Conservation (phyloP, 2,888 invertebrate genomes). For the Nemurella pictetii region DNA sequence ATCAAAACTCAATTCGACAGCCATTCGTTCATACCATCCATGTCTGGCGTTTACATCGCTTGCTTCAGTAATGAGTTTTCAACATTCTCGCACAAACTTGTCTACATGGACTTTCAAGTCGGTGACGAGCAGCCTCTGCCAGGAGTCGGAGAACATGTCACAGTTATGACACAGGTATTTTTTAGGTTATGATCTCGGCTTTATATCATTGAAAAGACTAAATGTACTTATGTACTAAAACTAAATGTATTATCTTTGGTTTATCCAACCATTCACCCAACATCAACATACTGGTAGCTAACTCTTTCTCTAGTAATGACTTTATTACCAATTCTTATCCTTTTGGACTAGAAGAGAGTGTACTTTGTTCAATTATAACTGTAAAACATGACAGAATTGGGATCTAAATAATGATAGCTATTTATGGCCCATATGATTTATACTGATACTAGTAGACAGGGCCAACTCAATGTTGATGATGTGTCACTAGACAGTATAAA, state of each 20-base stretch:
- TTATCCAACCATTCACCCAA: no score
- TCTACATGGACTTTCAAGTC: conserved; percentile 97
- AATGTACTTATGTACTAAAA: no score
- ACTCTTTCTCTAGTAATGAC: no score
- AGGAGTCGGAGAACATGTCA: conserved; percentile 84
- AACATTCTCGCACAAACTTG: conserved; percentile 96
- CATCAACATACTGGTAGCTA: no score
- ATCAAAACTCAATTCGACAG: conserved; percentile 95
- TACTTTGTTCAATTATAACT: no score
- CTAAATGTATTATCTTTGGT: no score
- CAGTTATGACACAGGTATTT: conserved; percentile 88
- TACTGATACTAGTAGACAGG: neutral
- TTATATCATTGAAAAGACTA: conserved; percentile 23
- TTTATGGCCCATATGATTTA: no score
- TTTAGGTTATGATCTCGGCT: no score
- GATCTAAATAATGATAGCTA: no score
- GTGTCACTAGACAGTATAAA: neutral
- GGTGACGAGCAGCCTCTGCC: conserved; percentile 87
- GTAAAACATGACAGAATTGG: no score
- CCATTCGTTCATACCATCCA: conserved; percentile 77
- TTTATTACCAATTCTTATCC: no score
- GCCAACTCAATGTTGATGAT: neutral
- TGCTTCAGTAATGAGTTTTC: conserved; percentile 99
- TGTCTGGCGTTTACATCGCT: conserved; percentile 76
- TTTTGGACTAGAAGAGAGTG: no score